Conservation (phyloP, 2,888 invertebrate genomes). For the Callyntrura sp. region DNA sequence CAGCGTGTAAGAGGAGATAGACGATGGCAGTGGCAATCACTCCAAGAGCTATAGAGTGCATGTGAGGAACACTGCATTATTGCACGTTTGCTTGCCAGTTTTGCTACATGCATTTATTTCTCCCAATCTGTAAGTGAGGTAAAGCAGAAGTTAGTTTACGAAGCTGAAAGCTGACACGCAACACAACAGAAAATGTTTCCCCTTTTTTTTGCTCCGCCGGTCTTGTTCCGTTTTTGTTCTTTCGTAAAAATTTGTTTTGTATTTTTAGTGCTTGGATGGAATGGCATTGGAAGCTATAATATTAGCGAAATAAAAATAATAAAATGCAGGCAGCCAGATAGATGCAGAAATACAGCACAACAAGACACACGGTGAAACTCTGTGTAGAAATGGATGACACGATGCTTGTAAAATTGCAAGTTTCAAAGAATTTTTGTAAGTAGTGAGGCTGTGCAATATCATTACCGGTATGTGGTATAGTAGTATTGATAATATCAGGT, state of each 20-base stretch:
- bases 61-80: background rate
- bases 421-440: conserved; percentile 23
- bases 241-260: conserved; percentile 57
- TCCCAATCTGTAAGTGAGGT: background rate
- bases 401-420: conserved; percentile 33
- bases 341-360: background rate
- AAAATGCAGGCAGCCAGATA: background rate
- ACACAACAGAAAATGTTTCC: conserved; percentile 33
- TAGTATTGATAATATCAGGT: background rate
- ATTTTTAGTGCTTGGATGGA: conserved; percentile 41
- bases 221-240: conserved; percentile 59
- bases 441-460: background rate
- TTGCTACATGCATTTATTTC: background rate
- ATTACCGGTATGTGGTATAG: no score
- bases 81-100: background rate
- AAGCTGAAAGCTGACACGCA: background rate
- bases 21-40: background rate
- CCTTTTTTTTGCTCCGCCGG: conserved; percentile 27
- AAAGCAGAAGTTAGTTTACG: background rate
- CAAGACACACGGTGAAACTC: background rate
- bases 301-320: conserved; percentile 3
- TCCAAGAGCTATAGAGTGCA: no score
- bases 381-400: background rate
- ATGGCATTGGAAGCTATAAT: conserved; percentile 27
- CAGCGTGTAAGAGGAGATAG: background rate